phyloP scores from a whole-genome alignment of 2,797 vertebrate genomes.

The Leucoraja ocellata region DNA sequence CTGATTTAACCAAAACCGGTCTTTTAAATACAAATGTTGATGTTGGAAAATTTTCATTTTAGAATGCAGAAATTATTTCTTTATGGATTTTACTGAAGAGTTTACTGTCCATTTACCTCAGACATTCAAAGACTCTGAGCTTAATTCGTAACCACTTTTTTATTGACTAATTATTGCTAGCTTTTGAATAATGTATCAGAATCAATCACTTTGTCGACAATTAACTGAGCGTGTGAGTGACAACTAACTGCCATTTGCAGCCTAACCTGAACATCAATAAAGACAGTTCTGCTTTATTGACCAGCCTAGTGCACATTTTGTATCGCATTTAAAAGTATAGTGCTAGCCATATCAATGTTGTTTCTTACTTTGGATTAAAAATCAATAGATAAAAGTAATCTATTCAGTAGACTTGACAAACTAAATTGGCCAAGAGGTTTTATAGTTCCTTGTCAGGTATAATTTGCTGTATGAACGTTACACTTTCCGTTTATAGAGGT shows the following conservation, averaged over 20 bases:
- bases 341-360: background rate
- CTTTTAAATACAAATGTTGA: background rate
- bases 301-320: background rate
- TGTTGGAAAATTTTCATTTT: background rate
- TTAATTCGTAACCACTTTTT: conserved; percentile 12
- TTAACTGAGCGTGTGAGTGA: background rate
- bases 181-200: conserved; percentile 33
- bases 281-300: background rate
- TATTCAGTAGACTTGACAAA: conserved; percentile 20
- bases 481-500: conserved; percentile 15
- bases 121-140: background rate
- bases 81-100: background rate
- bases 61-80: background rate
- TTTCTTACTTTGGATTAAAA: background rate
- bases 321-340: background rate
- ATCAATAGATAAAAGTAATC: conserved; percentile 1
- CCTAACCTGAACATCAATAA: background rate
- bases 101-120: background rate
- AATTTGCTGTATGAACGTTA: background rate
- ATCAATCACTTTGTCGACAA: conserved; percentile 24
- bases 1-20: background rate
- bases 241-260: conserved; percentile 11
- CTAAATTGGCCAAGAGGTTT: conserved; percentile 5
- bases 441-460: conserved; percentile 10
- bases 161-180: conserved; percentile 20